A percentile compares a stretch with the other conserved stretches of the same genome.
phyloP scores from a whole-genome alignment of 2,888 invertebrate genomes.

The Oxytorus armatus region DNA sequence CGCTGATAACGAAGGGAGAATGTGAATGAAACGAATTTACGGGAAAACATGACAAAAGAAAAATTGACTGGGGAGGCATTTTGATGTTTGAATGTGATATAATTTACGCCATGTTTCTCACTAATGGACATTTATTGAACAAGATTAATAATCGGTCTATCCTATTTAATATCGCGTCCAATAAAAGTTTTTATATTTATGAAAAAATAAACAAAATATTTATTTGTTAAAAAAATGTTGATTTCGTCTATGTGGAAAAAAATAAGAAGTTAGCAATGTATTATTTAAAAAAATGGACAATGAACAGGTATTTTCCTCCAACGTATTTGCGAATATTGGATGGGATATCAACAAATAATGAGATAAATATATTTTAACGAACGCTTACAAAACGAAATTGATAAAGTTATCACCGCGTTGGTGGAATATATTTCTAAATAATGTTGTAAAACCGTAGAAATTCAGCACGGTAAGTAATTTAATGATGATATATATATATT shows the following conservation, averaged over 20 bases:
- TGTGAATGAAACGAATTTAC: background rate
- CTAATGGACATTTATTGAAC: background rate
- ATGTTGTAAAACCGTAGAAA: background rate
- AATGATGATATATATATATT: background rate
- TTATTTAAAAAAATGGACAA: background rate
- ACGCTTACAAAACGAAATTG: background rate
- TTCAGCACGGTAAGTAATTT: conserved; percentile 19
- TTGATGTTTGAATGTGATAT: background rate
- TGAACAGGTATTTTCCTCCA: background rate
- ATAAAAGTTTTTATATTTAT: no score
- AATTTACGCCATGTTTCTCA: background rate
- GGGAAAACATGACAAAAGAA: background rate
- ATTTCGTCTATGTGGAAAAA: no score
- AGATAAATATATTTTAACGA: background rate
- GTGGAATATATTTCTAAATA: conserved; percentile 5
- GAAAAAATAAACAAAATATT: no score
- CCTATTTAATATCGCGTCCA: no score
- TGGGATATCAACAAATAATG: no score
- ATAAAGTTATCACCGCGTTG: background rate
- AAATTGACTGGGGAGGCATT: background rate
- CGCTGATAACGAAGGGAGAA: background rate
- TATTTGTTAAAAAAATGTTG: no score
- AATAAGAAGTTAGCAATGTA: no score
- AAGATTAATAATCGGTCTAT: background rate
- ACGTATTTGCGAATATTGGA: no score